Evolutionary conservation across 1,140 invertebrate genomes (phyloP).

Genomic region (Pachypeltis micranthus): DNA sequence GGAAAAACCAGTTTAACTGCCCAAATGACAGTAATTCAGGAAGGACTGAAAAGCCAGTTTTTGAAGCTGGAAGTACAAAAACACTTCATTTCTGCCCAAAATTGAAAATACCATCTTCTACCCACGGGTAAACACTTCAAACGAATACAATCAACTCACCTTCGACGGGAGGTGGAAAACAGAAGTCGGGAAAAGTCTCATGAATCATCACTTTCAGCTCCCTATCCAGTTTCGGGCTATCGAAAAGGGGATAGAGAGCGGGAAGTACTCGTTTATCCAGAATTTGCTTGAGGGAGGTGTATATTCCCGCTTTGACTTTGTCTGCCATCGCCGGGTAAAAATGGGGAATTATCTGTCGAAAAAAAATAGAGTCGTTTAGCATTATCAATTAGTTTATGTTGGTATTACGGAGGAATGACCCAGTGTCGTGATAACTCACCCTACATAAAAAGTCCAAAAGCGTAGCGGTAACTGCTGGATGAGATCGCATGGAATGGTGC

Average conservation of each 20-base stretch:
- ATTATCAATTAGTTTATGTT: neutral
- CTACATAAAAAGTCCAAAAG: conserved; percentile 88
- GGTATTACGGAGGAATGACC: neutral
- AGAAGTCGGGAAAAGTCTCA: conserved; percentile 88
- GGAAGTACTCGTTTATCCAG: conserved; percentile 86
- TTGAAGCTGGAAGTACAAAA: too few species aligned
- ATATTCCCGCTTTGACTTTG: conserved; percentile 80
- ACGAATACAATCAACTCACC: conserved; percentile 19
- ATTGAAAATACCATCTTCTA: too few species aligned
- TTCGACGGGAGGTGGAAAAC: conserved; percentile 40
- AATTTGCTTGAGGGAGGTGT: conserved; percentile 82
- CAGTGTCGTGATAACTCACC: conserved; percentile 38
- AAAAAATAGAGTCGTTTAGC: conserved; percentile 22
- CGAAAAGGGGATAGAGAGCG: conserved; percentile 80
- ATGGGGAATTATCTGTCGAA: conserved; percentile 75
- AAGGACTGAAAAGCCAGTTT: too few species aligned
- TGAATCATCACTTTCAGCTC: conserved; percentile 74
- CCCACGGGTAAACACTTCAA: neutral
- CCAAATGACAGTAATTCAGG: too few species aligned
- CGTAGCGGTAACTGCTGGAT: conserved; percentile 88
- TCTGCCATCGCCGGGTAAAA: conserved; percentile 75
- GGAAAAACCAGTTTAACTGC: too few species aligned
- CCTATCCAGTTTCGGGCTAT: conserved; percentile 81
- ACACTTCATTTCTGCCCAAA: too few species aligned
- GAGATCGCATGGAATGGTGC: conserved; percentile 92